phyloP scores from a whole-genome alignment of 2,797 vertebrate species.

The Coilia nasus region DNA sequence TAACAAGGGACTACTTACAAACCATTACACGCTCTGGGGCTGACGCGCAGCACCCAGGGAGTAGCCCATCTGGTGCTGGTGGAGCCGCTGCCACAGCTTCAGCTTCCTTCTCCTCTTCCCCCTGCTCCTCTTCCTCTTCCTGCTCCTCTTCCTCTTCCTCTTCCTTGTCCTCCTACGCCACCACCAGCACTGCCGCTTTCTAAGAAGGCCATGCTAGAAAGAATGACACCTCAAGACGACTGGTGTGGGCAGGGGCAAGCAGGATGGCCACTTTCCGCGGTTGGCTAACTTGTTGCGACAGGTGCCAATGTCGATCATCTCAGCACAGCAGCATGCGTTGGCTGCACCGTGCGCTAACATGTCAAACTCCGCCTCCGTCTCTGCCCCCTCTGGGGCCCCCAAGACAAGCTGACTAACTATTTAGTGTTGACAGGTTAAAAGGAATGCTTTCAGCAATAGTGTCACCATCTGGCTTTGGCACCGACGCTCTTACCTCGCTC shows the following conservation, averaged over 20 bases:
- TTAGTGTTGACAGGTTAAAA: slow-evolving; percentile 56
- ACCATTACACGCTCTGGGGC: slow-evolving; percentile 51
- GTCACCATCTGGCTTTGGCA: slow-evolving; percentile 7
- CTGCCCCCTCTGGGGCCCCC: slow-evolving; percentile 33
- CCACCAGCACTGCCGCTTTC: background rate
- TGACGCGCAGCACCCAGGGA: slow-evolving; percentile 11
- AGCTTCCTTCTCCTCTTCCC: too few relatives aligned
- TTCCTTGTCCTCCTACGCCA: background rate
- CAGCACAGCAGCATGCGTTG: slow-evolving; percentile 59
- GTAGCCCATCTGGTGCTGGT: slow-evolving; percentile 46
- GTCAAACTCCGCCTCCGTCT: slow-evolving; percentile 57
- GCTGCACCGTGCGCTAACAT: slow-evolving; percentile 63
- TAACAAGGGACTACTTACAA: slow-evolving; percentile 54
- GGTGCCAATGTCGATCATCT: slow-evolving; percentile 76
- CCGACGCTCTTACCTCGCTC: background rate
- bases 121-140: too few relatives aligned
- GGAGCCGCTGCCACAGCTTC: background rate
- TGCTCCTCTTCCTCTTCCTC: too few relatives aligned
- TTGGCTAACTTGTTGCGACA: slow-evolving; percentile 70
- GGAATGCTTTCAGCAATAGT: slow-evolving; percentile 23
- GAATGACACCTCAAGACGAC: slow-evolving; percentile 60
- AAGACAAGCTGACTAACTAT: slow-evolving; percentile 57
- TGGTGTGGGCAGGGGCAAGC: slow-evolving; percentile 39
- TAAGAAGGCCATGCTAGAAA: slow-evolving; percentile 45
- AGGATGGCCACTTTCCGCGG: slow-evolving; percentile 52